These are phyloP conservation scores for Peucedramus taeniatus DNA, from an alignment of 2,113 vertebrate genomes.

Conservation along the genomic window DNA sequence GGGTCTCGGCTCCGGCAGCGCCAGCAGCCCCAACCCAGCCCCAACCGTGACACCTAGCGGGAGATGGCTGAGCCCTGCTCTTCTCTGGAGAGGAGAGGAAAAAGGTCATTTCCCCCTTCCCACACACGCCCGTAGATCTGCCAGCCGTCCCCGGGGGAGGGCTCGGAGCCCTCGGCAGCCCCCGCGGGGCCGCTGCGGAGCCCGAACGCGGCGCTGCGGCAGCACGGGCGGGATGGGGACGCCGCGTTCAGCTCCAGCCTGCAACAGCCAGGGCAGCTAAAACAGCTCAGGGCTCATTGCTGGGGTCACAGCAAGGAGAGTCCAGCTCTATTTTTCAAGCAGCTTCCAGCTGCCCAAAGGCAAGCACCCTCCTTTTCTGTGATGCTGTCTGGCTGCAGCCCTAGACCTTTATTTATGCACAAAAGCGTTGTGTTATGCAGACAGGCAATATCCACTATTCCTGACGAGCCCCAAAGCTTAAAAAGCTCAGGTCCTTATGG, in stretches of 20 bases:
- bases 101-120: not conserved
- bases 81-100: fast-evolving
- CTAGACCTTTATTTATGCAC: not conserved
- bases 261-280: fast-evolving
- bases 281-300: not conserved
- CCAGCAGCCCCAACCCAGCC: not conserved
- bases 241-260: not conserved
- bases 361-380: fast-evolving
- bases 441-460: fast-evolving
- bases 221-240: too few relatives aligned
- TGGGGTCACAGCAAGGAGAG: not conserved
- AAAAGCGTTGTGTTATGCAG: not conserved
- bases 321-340: not conserved
- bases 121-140: fast-evolving
- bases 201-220: fast-evolving
- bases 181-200: not conserved
- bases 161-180: not conserved
- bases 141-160: not conserved
- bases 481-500: not conserved
- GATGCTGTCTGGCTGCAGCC: not conserved
- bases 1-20: not conserved
- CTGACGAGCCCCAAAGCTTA: not conserved
- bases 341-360: not conserved
- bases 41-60: conserved; percentile 20
- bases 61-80: not conserved